Evolutionary conservation across 2,113 vertebrate genomes (phyloP).

Genomic region (Cryptotis parvus): DNA sequence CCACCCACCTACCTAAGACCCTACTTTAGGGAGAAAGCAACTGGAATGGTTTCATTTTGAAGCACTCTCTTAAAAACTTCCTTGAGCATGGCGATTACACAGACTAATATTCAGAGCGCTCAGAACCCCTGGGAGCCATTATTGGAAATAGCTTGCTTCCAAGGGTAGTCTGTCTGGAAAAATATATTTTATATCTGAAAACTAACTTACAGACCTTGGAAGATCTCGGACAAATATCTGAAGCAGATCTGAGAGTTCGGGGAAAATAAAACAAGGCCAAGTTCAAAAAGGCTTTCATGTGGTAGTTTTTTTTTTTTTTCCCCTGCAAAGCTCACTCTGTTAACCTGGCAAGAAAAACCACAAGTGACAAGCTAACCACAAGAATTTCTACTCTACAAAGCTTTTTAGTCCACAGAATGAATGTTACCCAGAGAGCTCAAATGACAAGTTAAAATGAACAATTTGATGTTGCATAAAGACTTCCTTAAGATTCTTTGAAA

Average conservation of each 20-base stretch:
- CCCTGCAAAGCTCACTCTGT: background rate
- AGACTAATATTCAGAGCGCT: background rate
- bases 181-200: background rate
- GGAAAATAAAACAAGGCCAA: slow-evolving; percentile 42
- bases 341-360: slow-evolving; percentile 24
- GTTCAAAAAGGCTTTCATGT: slow-evolving; percentile 32
- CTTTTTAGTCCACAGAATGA: slow-evolving; percentile 11
- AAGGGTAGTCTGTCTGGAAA: background rate
- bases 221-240: background rate
- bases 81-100: background rate
- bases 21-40: background rate
- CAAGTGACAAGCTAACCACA: slow-evolving; percentile 41
- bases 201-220: background rate
- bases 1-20: background rate
- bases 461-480: slow-evolving; percentile 56
- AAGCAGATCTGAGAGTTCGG: background rate
- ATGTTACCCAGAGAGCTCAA: slow-evolving; percentile 53
- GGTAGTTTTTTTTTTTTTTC: background rate
- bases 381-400: slow-evolving; percentile 15
- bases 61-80: background rate
- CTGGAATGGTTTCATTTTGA: background rate
- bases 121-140: background rate
- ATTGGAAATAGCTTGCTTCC: background rate
- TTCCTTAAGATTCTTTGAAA: slow-evolving; percentile 55
- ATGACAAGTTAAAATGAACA: slow-evolving; percentile 65